A percentile compares a stretch with the other conserved stretches of the same genome.
phyloP scores from a whole-genome alignment of 1,140 invertebrate species.

The Battus philenor region DNA sequence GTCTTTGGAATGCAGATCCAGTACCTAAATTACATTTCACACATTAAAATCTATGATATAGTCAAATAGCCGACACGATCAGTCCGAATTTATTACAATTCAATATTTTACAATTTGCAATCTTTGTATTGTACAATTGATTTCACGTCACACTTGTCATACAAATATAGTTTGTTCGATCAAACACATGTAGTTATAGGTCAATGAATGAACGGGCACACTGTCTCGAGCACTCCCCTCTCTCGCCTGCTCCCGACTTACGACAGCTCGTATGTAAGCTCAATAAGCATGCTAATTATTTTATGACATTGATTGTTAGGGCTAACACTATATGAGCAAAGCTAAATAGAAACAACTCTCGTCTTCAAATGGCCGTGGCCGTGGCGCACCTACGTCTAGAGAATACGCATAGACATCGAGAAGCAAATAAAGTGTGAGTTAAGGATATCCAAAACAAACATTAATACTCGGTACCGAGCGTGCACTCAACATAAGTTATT shows the following conservation, averaged over 20 bases:
- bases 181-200: background rate
- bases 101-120: constrained; percentile 32
- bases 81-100: constrained; percentile 22
- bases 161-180: constrained; percentile 12
- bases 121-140: constrained; percentile 24
- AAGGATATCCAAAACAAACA: constrained; percentile 57
- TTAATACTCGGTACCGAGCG: constrained; percentile 48
- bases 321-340: constrained; percentile 45
- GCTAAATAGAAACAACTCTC: constrained; percentile 27
- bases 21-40: constrained; percentile 57
- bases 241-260: constrained; percentile 13
- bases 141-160: constrained; percentile 13
- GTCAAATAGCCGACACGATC: constrained; percentile 21
- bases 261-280: constrained; percentile 33
- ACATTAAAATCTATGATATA: constrained; percentile 49
- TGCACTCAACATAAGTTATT: constrained; percentile 67
- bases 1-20: constrained; percentile 69
- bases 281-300: constrained; percentile 46
- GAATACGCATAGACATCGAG: constrained; percentile 44
- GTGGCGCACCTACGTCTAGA: constrained; percentile 28
- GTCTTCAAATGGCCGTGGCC: constrained; percentile 11
- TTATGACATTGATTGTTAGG: constrained; percentile 41
- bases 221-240: constrained; percentile 13
- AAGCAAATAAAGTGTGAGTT: constrained; percentile 59
- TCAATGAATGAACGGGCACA: constrained; percentile 8